Conservation (phyloP, 2,797 vertebrate species). For the Myripristis murdjan region DNA sequence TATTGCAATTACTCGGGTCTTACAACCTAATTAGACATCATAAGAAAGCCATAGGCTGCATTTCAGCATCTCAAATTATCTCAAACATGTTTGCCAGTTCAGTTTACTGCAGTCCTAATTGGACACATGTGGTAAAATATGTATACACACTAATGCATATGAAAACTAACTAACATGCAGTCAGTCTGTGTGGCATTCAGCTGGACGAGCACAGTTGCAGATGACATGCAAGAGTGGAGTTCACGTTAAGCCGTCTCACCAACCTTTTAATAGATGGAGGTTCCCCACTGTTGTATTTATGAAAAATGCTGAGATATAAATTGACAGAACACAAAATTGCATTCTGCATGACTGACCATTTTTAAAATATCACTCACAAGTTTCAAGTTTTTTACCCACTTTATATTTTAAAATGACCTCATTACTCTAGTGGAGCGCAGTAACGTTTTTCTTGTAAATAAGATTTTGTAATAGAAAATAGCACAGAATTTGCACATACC, state of each 20-base stretch:
- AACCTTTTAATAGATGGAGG: not conserved
- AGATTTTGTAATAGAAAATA: too few species aligned
- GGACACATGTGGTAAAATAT: constrained; percentile 64
- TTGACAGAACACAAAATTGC: too few species aligned
- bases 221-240: constrained; percentile 1
- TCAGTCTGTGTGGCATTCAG: constrained; percentile 42
- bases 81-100: constrained; percentile 58
- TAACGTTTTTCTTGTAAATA: not conserved
- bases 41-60: constrained; percentile 67
- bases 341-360: not conserved
- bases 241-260: not conserved
- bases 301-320: too few species aligned
- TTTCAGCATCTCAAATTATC: constrained; percentile 71
- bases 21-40: constrained; percentile 75
- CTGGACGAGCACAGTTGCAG: constrained; percentile 20
- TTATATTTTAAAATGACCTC: not conserved
- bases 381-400: not conserved
- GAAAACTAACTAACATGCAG: constrained; percentile 32
- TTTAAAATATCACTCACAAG: not conserved
- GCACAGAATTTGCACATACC: too few species aligned
- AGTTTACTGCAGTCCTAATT: constrained; percentile 73
- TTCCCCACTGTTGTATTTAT: too few species aligned
- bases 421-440: not conserved
- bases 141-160: constrained; percentile 55
- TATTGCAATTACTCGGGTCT: constrained; percentile 75